Base-by-base conservation (phyloP, 2,888 invertebrate genomes). In the Macaria liturata region DNA sequence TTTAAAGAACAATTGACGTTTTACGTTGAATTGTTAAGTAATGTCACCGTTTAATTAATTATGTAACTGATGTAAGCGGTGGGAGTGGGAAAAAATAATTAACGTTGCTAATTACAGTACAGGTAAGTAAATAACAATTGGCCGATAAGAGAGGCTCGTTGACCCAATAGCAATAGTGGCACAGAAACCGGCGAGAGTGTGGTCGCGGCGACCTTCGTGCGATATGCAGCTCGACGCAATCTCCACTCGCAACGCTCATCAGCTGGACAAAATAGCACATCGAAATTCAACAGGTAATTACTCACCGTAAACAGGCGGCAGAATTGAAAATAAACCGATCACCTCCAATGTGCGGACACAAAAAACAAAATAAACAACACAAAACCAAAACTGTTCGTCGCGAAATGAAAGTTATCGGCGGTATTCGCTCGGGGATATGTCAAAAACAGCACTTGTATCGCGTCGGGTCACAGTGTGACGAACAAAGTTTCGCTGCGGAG, bases 331-430 rank as follows among this genome's bases (percentile, higher is more conserved):
- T 83, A 84, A 85, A 84, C 83, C 72, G 80, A 81, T 81, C 83
- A 85, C 86, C 83, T 87, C 88, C 88, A 86, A 88, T 79, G 78
- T 83, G 83, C 73, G 75, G 80, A 80, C 89, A 91, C 90, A 81
- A 75, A 82, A 79, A 75, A 72, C 64, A 75, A 78, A 73, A 78
- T 80, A 86, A 88, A 88, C 88, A 88, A 83, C 87, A 88, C 87
- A 86, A 84, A 80, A 81, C 72, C 79, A 80, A 79, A 83, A 89
- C 83, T 78, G 84, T 84, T 76, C 72, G 77, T 75, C 72, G 68
- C 69, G 67, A 76, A 77, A 76, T 66, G 71, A 79, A 78, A 81
- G 79, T 81, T 56, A 77, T 80, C 74, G 71, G 74, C 76, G 70
- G 66, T 72, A 68, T 71, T 64, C 67, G 75, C 75, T 75, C 71